Base-by-base conservation (phyloP, 2,797 vertebrate genomes). In the Emys orbicularis region DNA sequence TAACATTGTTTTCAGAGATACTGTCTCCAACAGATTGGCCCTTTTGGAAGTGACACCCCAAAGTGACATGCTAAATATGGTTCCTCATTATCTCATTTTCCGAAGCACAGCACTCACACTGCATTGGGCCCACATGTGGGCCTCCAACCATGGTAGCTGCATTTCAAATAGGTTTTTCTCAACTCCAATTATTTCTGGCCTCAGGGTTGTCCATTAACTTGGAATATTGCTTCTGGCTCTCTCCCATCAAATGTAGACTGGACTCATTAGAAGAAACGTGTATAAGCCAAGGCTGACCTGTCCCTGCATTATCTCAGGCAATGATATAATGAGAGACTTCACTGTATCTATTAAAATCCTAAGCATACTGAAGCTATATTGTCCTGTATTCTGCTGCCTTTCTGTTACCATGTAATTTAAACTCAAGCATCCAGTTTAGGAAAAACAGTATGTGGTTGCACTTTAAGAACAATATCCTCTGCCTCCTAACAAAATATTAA, bases 131-230 rank as follows among this genome's bases (percentile, higher is more conserved):
- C 44, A 76, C 79, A 52, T 79, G n/a, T 8, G 86, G 65, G n/a
- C 52, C 16, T 96, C 44, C 52, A 91, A 53, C 54, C 44, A 84
- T 83, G 44, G 19, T 86, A 83, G 3, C 82, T 59, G 18, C 1
- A 93, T 90, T 95, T 44, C 18, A 61, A 91, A 79, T 1, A 5
- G 3, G n/a, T 31, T 91, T 34, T 8, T 27, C 83, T 96, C 19
- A 72, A 49, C 61, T 88, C 27, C 12, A 88, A 85, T 80, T 92
- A 56, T 44, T 95, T 97, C 84, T 94, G 18, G 72, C 27, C 54
- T 89, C 59, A 50, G 57, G 34, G 54, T 41, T 74, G 49, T 9
- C 10, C 10, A 68, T 85, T 95, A 93, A 49, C 13, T 90, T 90
- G n/a, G 34, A 89, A 1, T 34, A 50, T 50, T 72, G 44, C n/a